phyloP scores from a whole-genome alignment of 2,888 invertebrate species.

The Microplitis deprimator region DNA sequence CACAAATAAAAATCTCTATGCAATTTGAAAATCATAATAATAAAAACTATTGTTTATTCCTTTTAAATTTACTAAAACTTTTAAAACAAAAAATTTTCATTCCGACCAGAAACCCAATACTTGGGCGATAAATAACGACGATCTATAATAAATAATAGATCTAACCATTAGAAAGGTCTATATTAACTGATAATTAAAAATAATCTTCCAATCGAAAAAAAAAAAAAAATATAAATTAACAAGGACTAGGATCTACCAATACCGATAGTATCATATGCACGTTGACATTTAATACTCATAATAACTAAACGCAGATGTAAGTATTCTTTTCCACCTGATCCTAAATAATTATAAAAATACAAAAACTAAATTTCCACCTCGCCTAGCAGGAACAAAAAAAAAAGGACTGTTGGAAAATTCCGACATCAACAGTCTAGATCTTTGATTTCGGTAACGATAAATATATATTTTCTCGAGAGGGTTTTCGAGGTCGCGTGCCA shows the following conservation, averaged over 20 bases:
- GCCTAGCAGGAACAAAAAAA: not conserved
- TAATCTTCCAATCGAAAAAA: not conserved
- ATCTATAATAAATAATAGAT: no score
- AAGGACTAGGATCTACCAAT: not conserved
- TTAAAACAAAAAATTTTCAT: no score
- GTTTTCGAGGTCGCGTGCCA: conserved; percentile 49
- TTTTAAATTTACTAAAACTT: no score
- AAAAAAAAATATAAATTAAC: not conserved
- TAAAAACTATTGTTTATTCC: no score
- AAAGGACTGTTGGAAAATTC: not conserved
- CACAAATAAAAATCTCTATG: no score
- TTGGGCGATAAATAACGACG: no score
- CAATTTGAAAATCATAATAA: no score
- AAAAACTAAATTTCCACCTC: conserved; percentile 3
- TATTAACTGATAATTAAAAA: not conserved
- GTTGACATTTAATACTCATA: not conserved
- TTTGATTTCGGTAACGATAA: conserved; percentile 26
- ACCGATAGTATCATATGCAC: not conserved
- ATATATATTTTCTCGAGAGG: conserved; percentile 15
- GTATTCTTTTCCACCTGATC: not conserved
- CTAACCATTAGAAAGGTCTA: no score
- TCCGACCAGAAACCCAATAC: no score
- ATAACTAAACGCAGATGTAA: not conserved
- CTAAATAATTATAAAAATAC: conserved; percentile 10
- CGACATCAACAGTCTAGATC: conserved; percentile 37